Percentiles rank a stretch among this genome's conserved stretches.
These are phyloP conservation scores for Drosophila hydei DNA, from an alignment of 1,140 invertebrate species.

Conservation along the genomic window DNA sequence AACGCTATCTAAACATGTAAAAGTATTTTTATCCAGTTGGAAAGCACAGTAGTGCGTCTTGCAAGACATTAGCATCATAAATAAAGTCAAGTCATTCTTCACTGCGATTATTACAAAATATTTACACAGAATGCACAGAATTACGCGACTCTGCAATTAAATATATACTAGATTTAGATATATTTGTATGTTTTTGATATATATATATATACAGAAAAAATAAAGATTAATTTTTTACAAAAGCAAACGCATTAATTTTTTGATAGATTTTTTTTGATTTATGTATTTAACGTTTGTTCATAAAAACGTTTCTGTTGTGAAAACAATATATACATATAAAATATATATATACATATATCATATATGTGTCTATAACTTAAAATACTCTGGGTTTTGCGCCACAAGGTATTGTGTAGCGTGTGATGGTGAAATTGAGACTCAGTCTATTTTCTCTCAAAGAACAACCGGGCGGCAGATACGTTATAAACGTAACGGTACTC, in stretches of 20 bases:
- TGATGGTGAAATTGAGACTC: constrained; percentile 39
- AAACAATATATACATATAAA: not conserved
- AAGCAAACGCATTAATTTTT: not conserved
- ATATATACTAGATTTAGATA: constrained; percentile 23
- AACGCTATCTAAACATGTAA: not conserved
- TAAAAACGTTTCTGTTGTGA: not conserved
- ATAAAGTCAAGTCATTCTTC: not conserved
- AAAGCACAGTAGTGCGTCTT: constrained; percentile 5
- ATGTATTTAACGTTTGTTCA: constrained; percentile 2
- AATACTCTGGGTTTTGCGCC: constrained; percentile 4
- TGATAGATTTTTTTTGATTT: not conserved
- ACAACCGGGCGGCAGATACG: constrained; percentile 11
- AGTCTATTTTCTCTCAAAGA: constrained; percentile 48
- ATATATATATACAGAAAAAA: constrained; percentile 9
- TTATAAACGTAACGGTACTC: not conserved
- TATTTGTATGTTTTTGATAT: constrained; percentile 11
- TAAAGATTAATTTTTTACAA: constrained; percentile 21
- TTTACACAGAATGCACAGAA: constrained; percentile 9
- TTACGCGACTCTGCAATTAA: too few species aligned
- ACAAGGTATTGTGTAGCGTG: constrained; percentile 17
- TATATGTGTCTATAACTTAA: constrained; percentile 1
- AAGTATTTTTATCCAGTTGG: constrained; percentile 10
- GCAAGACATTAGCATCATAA: constrained; percentile 4
- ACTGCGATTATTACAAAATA: constrained; percentile 1
- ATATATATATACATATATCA: not conserved